phyloP scores from a whole-genome alignment of 2,113 vertebrate species.

The Gnathonemus longibarbis region DNA sequence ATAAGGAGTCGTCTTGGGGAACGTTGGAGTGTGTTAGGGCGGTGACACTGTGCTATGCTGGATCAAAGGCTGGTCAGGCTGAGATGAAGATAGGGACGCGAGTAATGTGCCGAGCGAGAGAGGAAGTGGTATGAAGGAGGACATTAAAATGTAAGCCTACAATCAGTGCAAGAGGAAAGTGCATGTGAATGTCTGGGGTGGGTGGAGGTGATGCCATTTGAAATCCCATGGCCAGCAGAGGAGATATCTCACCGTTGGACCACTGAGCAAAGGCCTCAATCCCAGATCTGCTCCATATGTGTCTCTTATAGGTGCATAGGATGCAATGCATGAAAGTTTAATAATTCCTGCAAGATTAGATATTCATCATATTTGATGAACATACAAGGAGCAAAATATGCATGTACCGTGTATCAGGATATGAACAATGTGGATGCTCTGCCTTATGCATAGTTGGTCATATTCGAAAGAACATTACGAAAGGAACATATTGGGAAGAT shows the following conservation, averaged over 20 bases:
- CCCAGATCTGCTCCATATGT: background rate
- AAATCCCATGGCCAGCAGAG: background rate
- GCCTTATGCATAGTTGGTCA: background rate
- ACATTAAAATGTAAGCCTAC: background rate
- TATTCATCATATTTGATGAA: background rate
- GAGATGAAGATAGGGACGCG: background rate
- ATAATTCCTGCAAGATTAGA: background rate
- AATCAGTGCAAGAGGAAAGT: background rate
- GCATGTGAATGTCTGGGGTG: background rate
- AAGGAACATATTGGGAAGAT: background rate
- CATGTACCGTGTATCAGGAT: background rate
- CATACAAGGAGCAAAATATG: background rate
- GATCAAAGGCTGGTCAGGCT: background rate
- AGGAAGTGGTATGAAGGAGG: background rate
- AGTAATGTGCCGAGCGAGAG: background rate
- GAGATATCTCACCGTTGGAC: background rate
- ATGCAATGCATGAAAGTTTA: background rate
- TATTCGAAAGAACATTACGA: background rate
- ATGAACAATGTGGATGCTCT: background rate
- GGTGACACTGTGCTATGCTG: background rate
- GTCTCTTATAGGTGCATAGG: background rate
- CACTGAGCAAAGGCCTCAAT: background rate
- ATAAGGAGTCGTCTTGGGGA: background rate
- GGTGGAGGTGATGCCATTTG: background rate
- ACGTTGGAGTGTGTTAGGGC: background rate